phyloP scores from a whole-genome alignment of 2,797 vertebrate genomes.

The Chloroceryle amazona region DNA sequence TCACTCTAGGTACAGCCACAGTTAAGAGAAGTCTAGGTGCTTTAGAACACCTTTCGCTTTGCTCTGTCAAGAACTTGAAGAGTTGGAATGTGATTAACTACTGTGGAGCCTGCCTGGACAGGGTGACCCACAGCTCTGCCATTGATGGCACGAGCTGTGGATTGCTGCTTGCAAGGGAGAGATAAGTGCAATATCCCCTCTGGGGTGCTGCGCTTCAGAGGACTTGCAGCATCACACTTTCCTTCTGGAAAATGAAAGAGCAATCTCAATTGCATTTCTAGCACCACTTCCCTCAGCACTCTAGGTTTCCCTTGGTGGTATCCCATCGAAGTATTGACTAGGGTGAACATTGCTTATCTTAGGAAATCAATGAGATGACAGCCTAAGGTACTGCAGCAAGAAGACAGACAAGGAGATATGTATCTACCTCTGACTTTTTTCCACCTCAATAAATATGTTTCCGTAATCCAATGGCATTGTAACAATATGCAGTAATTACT shows the following conservation, averaged over 20 bases:
- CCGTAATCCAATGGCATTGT: constrained; percentile 28
- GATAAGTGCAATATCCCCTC: neutral
- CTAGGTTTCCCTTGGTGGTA: neutral
- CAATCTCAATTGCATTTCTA: neutral
- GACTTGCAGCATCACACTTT: neutral
- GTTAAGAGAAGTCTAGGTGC: neutral
- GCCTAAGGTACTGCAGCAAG: constrained; percentile 25
- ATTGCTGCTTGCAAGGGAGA: neutral
- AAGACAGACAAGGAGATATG: constrained; percentile 50
- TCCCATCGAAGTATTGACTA: constrained; percentile 1
- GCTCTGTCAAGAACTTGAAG: neutral
- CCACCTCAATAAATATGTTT: constrained; percentile 47
- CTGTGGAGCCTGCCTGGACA: fast-evolving
- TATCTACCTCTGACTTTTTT: constrained; percentile 63
- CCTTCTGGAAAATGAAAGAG: neutral
- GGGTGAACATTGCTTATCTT: constrained; percentile 16
- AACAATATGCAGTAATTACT: constrained; percentile 51
- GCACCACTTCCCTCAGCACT: neutral
- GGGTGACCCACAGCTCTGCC: neutral
- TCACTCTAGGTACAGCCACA: neutral
- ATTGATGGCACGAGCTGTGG: fast-evolving
- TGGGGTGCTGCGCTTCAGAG: neutral
- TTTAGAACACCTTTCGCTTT: neutral
- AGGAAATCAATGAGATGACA: constrained; percentile 55
- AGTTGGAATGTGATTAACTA: neutral